Percentiles rank a stretch among this genome's conserved stretches.
Evolutionary conservation across 2,113 vertebrate genomes (phyloP).

Genomic region (Perognathus longimembris): DNA sequence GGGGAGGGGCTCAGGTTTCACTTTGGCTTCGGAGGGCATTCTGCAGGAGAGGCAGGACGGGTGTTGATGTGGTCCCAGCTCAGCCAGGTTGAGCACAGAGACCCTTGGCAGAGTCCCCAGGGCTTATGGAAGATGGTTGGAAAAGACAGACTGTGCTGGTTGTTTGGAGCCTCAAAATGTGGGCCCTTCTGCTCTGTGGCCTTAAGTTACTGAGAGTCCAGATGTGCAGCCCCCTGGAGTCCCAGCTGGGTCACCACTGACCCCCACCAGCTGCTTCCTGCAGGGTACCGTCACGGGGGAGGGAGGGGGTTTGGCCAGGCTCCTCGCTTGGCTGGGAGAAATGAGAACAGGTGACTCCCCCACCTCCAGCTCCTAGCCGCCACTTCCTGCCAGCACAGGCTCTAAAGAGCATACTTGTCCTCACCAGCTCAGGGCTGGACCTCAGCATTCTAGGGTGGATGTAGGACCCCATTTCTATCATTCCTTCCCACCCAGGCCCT

Average conservation of each 20-base stretch:
- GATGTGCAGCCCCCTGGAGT: background rate
- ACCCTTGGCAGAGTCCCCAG: background rate
- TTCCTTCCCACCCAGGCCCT: background rate
- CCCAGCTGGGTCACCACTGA: background rate
- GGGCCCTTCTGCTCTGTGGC: background rate
- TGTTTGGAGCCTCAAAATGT: background rate
- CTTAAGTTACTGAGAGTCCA: background rate
- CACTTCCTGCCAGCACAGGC: background rate
- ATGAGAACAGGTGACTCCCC: background rate
- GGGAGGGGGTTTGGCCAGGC: background rate
- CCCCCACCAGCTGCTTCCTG: background rate
- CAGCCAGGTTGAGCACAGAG: background rate
- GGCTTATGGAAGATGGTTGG: background rate
- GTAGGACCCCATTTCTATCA: background rate
- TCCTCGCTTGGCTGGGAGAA: background rate
- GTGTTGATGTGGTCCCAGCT: background rate
- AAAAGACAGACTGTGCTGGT: background rate
- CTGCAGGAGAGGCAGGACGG: background rate
- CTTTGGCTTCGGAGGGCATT: background rate
- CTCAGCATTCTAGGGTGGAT: fast-evolving
- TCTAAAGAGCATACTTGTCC: background rate
- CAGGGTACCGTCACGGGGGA: background rate
- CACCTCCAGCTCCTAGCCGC: background rate
- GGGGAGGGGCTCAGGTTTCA: background rate
- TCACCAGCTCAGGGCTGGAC: background rate